These are phyloP conservation scores for Mesoclemmys tuberculata DNA, from an alignment of 2,113 vertebrate genomes.

Conservation along the genomic window DNA sequence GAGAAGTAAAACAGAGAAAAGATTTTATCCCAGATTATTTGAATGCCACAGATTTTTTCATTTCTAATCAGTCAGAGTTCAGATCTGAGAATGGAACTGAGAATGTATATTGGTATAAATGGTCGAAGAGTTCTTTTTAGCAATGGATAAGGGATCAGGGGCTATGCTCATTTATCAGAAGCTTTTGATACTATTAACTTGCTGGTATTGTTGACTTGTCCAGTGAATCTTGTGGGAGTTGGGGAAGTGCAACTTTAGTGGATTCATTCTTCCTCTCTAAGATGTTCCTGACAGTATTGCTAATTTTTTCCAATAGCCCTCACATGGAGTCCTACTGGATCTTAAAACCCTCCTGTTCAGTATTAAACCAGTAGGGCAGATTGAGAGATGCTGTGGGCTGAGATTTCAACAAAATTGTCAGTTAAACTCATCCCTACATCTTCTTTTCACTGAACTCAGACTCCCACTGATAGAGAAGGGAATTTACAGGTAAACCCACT, in stretches of 20 bases:
- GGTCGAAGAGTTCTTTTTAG: not conserved
- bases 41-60: slow-evolving; percentile 66
- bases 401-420: not conserved
- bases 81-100: slow-evolving; percentile 12
- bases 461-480: not conserved
- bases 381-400: not conserved
- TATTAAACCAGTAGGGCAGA: not conserved
- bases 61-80: slow-evolving; percentile 62
- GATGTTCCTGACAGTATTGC: not conserved
- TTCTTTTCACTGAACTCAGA: not conserved
- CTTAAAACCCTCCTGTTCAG: not conserved
- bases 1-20: slow-evolving; percentile 22
- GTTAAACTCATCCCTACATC: not conserved
- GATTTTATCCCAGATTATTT: slow-evolving; percentile 17
- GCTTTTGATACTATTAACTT: not conserved
- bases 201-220: not conserved
- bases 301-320: not conserved
- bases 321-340: not conserved
- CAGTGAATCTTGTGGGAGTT: not conserved
- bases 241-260: not conserved
- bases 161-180: not conserved
- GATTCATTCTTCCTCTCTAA: not conserved
- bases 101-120: slow-evolving; percentile 5
- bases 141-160: not conserved
- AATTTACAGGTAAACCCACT: not conserved